Evolutionary conservation across 2,113 vertebrate species (phyloP).

Genomic region (Gambusia holbrooki): DNA sequence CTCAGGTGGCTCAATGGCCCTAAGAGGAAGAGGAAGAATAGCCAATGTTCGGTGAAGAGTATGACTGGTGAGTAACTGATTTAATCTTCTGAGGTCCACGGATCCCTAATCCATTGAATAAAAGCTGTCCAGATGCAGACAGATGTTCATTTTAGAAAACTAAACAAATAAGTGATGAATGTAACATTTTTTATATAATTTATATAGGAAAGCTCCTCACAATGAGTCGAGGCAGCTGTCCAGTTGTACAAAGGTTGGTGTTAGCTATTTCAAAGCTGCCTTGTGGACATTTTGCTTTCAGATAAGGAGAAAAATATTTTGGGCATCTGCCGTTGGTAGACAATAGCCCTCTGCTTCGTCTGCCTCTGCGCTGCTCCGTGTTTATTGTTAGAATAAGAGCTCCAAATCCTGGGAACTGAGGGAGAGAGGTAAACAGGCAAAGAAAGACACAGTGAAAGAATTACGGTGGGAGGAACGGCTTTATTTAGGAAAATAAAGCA

Average conservation of each 20-base stretch:
- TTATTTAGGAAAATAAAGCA: constrained; percentile 28
- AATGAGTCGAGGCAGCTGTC: constrained; percentile 4
- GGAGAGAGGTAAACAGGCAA: not conserved
- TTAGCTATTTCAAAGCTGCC: constrained; percentile 27
- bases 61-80: constrained; percentile 89
- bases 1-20: constrained; percentile 95
- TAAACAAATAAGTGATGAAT: not conserved
- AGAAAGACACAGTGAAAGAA: constrained; percentile 7
- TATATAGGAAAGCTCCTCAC: not conserved
- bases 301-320: constrained; percentile 21
- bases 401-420: constrained; percentile 40
- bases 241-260: constrained; percentile 7
- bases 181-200: constrained; percentile 9
- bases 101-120: not conserved
- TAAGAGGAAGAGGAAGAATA: constrained; percentile 98
- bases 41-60: constrained; percentile 98
- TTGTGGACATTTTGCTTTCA: constrained; percentile 21
- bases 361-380: constrained; percentile 37
- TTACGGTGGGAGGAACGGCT: constrained; percentile 11
- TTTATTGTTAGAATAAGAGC: constrained; percentile 39
- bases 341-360: constrained; percentile 28
- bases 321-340: constrained; percentile 46
- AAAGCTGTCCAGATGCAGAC: not conserved
- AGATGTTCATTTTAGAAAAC: constrained; percentile 14
- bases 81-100: not conserved